A percentile compares a stretch with the other conserved stretches of the same genome.
phyloP scores from a whole-genome alignment of 2,888 invertebrate species.

The Agrochola lychnidis region DNA sequence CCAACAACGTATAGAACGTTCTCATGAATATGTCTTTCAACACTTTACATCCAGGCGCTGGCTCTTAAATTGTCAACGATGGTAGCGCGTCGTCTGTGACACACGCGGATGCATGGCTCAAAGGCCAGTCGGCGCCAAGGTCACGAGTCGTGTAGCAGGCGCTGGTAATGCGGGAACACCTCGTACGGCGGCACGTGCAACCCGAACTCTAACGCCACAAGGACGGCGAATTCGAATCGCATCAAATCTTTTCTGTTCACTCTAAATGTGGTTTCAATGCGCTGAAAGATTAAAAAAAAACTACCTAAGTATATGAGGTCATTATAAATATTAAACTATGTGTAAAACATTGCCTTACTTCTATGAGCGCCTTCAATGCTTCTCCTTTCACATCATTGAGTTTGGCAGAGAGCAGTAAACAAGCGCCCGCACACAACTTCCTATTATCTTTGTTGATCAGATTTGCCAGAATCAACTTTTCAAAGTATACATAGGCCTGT shows the following conservation, averaged over 20 bases:
- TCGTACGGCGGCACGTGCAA: conserved; percentile 97
- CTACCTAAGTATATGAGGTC: not conserved
- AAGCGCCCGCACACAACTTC: conserved; percentile 98
- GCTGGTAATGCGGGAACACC: conserved; percentile 98
- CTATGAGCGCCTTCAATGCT: conserved; percentile 95
- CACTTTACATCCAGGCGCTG: conserved; percentile 76
- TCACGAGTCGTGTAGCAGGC: conserved; percentile 98
- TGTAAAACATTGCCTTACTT: conserved; percentile 90
- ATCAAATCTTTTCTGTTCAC: conserved; percentile 97
- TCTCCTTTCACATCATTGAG: conserved; percentile 99
- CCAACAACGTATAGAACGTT: conserved; percentile 41
- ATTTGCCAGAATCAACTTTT: conserved; percentile 97
- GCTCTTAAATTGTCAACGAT: conserved; percentile 81
- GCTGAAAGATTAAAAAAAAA: conserved; percentile 87
- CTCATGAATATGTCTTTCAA: conserved; percentile 17
- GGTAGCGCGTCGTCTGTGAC: conserved; percentile 79
- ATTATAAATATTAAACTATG: not conserved
- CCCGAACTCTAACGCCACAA: conserved; percentile 98
- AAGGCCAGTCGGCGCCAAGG: conserved; percentile 82
- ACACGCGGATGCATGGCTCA: conserved; percentile 73
- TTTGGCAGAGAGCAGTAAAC: conserved; percentile 98
- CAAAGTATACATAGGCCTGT: conserved; percentile 99
- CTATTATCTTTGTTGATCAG: conserved; percentile 98
- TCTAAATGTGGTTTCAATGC: conserved; percentile 97
- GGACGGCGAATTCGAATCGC: conserved; percentile 97